Conservation (phyloP, 2,797 vertebrate genomes). For the Heterohyrax brucei region DNA sequence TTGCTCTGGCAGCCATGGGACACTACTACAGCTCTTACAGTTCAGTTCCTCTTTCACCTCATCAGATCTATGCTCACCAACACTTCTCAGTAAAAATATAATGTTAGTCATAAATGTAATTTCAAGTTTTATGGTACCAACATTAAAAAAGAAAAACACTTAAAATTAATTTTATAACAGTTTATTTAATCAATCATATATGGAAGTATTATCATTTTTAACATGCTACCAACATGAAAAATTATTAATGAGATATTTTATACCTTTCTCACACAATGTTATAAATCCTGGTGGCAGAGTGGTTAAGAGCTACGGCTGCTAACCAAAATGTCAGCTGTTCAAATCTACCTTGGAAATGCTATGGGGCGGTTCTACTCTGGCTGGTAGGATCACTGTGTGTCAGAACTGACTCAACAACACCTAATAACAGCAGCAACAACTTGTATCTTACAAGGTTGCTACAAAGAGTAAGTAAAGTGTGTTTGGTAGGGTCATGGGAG, state of each 20-base stretch:
- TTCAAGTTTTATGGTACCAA: neutral
- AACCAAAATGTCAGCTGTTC: too few relatives aligned
- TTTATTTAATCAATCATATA: neutral
- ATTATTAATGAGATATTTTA: conserved; percentile 2
- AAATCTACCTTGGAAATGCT: too few relatives aligned
- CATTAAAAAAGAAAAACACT: neutral
- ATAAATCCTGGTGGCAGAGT: too few relatives aligned
- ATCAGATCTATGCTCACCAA: neutral
- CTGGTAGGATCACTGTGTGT: too few relatives aligned
- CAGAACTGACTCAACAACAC: too few relatives aligned
- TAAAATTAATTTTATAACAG: neutral
- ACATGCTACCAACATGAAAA: neutral
- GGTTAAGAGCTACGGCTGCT: too few relatives aligned
- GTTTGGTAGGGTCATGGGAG: too few relatives aligned
- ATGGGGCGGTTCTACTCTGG: too few relatives aligned
- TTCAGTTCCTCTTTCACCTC: neutral
- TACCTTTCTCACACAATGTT: neutral
- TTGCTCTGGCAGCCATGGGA: neutral
- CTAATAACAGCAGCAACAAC: too few relatives aligned
- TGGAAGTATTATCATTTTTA: neutral
- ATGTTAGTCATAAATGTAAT: neutral
- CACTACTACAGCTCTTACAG: neutral
- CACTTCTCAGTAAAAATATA: neutral
- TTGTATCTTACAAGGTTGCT: too few relatives aligned
- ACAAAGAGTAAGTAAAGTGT: too few relatives aligned